Evolutionary conservation across 2,888 invertebrate species (phyloP), one percentile per base, ranked within the genome.

Genomic region (Xestia sexstrigata): DNA sequence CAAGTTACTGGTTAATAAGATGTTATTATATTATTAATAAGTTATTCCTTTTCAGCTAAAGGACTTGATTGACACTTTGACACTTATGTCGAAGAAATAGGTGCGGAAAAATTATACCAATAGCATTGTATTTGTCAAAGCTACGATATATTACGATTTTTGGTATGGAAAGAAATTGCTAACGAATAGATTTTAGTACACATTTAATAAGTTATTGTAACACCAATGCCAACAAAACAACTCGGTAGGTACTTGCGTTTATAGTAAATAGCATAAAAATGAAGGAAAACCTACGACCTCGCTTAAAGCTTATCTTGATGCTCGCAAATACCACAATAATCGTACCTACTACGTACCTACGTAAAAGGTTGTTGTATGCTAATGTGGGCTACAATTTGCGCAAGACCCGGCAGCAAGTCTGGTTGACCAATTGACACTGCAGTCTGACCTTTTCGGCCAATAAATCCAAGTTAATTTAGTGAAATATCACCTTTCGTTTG

Each of bases 381-480:
- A 72, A 81, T 80, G 23, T 58, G 42, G n/a, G 30, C n/a, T 49
- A 65, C n/a, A 63, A 66, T 77, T 74, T 77, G 78, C 63, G 67
- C 45, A 77, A 82, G 39, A 78, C 67, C 49, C 66, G 75, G 17
- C 26, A 69, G 70, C 70, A 15, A 42, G 68, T 71, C 60, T 55
- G 20, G 62, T 49, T 76, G 74, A 76, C 75, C 81, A 88, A 84
- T 88, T 88, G 84, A 88, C 83, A 74, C 78, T 69, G 69, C 70
- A 63, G 73, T 73, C 23, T 85, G 88, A 88, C 89, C 88, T 84
- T 78, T 78, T 76, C 26, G 62, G 55, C 73, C 74, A 73, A 78
- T 86, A 81, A 82, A 79, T 81, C 62, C 66, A 70, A 71, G 73
- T 35, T 74, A 87, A 82, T 89, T 85, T 78, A 81, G 70, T 70